Evolutionary conservation across 2,888 invertebrate species (phyloP), one percentile per base, ranked within the genome.

Genomic region (Diadromus collaris): DNA sequence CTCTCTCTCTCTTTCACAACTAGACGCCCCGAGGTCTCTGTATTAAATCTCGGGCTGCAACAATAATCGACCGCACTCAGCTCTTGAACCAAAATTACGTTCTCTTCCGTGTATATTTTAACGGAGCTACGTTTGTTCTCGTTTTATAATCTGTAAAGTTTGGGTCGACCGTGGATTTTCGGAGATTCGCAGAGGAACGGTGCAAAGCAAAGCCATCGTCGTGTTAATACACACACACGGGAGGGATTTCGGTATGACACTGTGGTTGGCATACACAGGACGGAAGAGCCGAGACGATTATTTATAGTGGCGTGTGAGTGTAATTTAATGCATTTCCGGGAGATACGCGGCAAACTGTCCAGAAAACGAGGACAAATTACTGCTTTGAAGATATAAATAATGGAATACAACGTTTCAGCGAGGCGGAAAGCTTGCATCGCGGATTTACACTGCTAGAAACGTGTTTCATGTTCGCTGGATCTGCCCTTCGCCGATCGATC

Each of bases 351-450:
- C 84, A 87, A 89, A 89, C 88, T 87, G 88, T 85, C 86, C 86
- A 87, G 88, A 88, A 88, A 89, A 89, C 86, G 87, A 89, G 88
- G 85, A 88, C 87, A 88, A 88, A 89, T 89, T 85, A 87, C 86
- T 85, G 19, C 32, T 9, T 34, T 21, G 34, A 6, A 34, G 10
- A 60, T 10, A 32, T 34, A 60, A 60, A 34, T 19, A 32, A 60
- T 34, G 19, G 21, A 19, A 60, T 21, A 24, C 60, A 38, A 60
- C 60, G 60, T 60, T 34, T 9, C 60, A 21, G 27, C 2, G 56
- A 27, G 27, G 56, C 56, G 27, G 27, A 56, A 16, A 56, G 29
- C 56, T 56, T 56, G 29, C 56, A 56, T 56, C 27, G 56, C 29
- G 56, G 4, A 56, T 56, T 56, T 56, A 6, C 27, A n/a, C 27